These are phyloP conservation scores for Enteromius unitaeniatus DNA, from an alignment of 2,797 vertebrate genomes.

Conservation along the genomic window DNA sequence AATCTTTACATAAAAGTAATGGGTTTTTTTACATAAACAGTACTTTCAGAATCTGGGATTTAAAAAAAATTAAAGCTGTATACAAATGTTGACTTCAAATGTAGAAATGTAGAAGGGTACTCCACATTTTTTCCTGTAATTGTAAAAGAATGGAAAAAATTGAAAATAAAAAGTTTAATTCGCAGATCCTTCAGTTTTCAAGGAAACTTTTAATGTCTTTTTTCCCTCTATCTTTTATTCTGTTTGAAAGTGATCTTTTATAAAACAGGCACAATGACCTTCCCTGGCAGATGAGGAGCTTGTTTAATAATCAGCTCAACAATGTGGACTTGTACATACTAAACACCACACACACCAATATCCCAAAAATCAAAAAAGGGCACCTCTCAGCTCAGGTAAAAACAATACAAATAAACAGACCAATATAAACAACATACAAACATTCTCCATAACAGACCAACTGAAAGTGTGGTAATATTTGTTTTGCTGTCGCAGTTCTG, in stretches of 20 bases:
- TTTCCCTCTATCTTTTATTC: not conserved
- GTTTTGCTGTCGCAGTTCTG: conserved; percentile 85
- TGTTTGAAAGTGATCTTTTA: conserved; percentile 21
- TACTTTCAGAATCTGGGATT: not conserved
- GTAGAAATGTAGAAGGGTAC: not conserved
- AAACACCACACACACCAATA: conserved; percentile 87
- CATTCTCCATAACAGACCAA: accelerated
- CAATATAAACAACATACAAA: not conserved
- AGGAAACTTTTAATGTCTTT: not conserved
- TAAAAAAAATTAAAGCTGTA: too few relatives aligned
- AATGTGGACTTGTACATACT: conserved; percentile 79
- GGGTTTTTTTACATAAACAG: not conserved
- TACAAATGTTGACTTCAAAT: too few relatives aligned
- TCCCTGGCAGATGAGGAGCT: conserved; percentile 84
- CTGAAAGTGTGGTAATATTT: conserved; percentile 8
- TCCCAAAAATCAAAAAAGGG: conserved; percentile 84
- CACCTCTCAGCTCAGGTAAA: conserved; percentile 88
- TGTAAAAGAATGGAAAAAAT: not conserved
- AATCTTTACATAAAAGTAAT: too few relatives aligned
- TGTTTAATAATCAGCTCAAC: conserved; percentile 83
- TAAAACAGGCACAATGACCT: conserved; percentile 89
- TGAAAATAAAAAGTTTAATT: not conserved
- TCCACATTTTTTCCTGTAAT: not conserved
- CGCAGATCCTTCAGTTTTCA: not conserved
- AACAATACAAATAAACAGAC: not conserved